A percentile compares a stretch with the other conserved stretches of the same genome.
These are phyloP conservation scores for Aphidius ervi DNA, from an alignment of 1,140 invertebrate genomes.

Conservation along the genomic window DNA sequence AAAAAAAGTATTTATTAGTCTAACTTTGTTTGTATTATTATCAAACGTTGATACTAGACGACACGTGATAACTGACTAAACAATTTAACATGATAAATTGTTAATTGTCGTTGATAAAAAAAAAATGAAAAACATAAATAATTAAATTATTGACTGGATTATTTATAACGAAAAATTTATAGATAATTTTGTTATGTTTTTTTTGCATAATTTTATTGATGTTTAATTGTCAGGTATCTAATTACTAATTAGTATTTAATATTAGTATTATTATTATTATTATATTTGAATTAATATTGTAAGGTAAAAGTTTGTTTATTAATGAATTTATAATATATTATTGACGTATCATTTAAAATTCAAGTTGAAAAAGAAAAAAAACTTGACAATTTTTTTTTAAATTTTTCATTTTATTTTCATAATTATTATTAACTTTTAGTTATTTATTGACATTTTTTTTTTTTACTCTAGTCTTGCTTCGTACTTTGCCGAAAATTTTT, in stretches of 20 bases:
- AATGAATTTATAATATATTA: not conserved
- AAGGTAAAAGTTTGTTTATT: conserved; percentile 9
- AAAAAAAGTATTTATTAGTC: not conserved
- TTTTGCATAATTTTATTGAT: conserved; percentile 17
- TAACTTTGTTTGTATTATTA: conserved; percentile 4
- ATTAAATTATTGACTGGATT: not conserved
- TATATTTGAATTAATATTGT: conserved; percentile 5
- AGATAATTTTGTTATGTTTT: conserved; percentile 16
- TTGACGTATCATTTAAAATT: no score
- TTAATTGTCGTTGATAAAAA: not conserved
- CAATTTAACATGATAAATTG: not conserved
- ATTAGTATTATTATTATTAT: conserved; percentile 6
- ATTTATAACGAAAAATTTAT: conserved; percentile 6
- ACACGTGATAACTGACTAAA: not conserved
- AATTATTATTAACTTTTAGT: no score
- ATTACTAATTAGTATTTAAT: not conserved
- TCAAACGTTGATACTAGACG: conserved; percentile 4
- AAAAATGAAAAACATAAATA: not conserved
- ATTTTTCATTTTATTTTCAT: no score
- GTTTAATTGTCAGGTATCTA: conserved; percentile 7
- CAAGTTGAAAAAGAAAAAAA: no score
- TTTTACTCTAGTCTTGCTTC: no score
- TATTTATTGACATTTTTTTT: no score
- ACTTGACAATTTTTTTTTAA: no score
- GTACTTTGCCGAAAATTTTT: no score